Evolutionary conservation across 2,888 invertebrate genomes (phyloP).

Genomic region (Eumerus sabulonum): DNA sequence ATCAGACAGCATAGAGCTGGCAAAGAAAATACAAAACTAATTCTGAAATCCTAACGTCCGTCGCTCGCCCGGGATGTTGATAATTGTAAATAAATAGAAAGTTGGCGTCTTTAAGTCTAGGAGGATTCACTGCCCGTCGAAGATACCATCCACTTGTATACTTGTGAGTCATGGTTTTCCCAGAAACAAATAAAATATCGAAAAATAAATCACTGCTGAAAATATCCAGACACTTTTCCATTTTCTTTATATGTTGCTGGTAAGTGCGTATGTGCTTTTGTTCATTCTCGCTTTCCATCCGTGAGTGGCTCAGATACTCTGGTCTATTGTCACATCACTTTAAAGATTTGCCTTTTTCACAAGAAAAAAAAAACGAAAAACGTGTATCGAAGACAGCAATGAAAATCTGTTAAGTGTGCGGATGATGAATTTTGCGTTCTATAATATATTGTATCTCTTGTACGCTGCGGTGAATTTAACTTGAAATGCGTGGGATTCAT

Average conservation of each 20-base stretch:
- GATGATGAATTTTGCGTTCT: constrained; percentile 30
- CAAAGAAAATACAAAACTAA: constrained; percentile 14
- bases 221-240: constrained; percentile 29
- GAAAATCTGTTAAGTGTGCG: constrained; percentile 10
- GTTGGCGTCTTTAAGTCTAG: constrained; percentile 22
- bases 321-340: constrained; percentile 22
- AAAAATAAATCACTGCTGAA: constrained; percentile 29
- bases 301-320: background rate
- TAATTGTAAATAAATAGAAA: constrained; percentile 32
- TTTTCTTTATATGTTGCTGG: background rate
- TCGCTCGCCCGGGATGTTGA: background rate
- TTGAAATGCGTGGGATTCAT: too few species aligned
- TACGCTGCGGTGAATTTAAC: constrained; percentile 5
- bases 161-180: constrained; percentile 29
- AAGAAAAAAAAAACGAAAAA: constrained; percentile 5
- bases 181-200: constrained; percentile 2
- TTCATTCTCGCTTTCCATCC: background rate
- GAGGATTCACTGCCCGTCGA: background rate
- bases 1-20: constrained; percentile 10
- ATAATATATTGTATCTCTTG: too few species aligned
- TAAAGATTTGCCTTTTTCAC: constrained; percentile 25
- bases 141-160: background rate
- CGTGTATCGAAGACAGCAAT: constrained; percentile 3
- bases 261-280: background rate
- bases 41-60: too few species aligned